Conservation (phyloP, 1,140 invertebrate species). For the Neuroterus valhalla region DNA sequence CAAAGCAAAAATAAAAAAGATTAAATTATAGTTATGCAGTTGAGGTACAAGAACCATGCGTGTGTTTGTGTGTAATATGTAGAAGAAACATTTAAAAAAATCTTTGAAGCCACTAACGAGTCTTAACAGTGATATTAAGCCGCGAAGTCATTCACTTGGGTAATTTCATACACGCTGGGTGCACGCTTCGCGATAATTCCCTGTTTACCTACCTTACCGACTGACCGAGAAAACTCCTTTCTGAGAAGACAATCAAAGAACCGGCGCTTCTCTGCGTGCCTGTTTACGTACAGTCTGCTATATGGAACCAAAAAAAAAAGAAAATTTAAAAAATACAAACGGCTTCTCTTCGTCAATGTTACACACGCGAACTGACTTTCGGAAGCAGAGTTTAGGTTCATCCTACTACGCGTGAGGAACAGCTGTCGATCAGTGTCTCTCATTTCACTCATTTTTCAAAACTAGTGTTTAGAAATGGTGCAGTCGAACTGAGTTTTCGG, state of each 20-base stretch:
- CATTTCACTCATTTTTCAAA: conserved; percentile 32
- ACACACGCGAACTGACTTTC: conserved; percentile 55
- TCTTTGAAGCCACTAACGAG: conserved; percentile 18
- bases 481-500: conserved; percentile 1
- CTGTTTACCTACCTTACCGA: conserved; percentile 23
- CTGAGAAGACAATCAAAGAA: conserved; percentile 42
- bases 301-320: conserved; percentile 39
- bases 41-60: too few relatives aligned
- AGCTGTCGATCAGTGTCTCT: conserved; percentile 56
- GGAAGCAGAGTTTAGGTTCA: conserved; percentile 52
- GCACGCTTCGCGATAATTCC: conserved; percentile 19
- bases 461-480: background rate
- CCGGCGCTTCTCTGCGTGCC: conserved; percentile 5
- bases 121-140: conserved; percentile 19
- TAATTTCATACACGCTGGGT: conserved; percentile 7
- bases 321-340: conserved; percentile 46
- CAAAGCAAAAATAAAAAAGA: too few relatives aligned
- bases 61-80: background rate
- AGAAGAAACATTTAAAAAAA: conserved; percentile 1
- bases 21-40: too few relatives aligned
- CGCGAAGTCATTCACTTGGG: conserved; percentile 17
- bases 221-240: conserved; percentile 26
- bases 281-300: conserved; percentile 51
- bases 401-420: conserved; percentile 52
- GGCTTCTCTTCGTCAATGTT: conserved; percentile 40